A percentile compares a stretch with the other conserved stretches of the same genome.
phyloP scores from a whole-genome alignment of 2,888 invertebrate genomes.

The Melipona bicolor region DNA sequence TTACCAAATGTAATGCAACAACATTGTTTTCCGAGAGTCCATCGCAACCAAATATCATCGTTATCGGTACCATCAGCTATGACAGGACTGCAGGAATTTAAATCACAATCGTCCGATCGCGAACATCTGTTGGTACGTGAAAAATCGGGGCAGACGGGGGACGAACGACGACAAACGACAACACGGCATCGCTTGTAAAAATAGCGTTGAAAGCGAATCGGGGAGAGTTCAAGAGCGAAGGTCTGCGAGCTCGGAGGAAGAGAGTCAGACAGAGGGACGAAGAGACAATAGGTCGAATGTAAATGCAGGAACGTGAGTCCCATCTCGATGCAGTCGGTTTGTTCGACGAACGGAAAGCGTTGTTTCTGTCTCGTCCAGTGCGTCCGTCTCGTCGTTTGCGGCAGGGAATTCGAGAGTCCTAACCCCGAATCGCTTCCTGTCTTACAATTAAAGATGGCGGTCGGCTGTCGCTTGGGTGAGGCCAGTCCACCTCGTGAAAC shows the following conservation, averaged over 20 bases:
- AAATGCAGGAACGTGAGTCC: constrained; percentile 82
- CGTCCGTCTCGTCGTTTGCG: constrained; percentile 22
- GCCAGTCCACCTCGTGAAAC: constrained; percentile 17
- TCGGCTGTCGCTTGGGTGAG: constrained; percentile 37
- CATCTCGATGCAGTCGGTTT: constrained; percentile 74
- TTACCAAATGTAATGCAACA: no score
- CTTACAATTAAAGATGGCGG: constrained; percentile 8
- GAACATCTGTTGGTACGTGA: constrained; percentile 28
- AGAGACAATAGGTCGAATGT: constrained; percentile 82
- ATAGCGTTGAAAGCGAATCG: constrained; percentile 82
- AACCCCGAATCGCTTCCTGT: constrained; percentile 51
- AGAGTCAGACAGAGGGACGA: constrained; percentile 66
- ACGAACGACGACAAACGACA: constrained; percentile 9
- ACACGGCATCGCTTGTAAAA: constrained; percentile 67
- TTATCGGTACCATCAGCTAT: no score
- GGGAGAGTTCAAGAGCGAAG: constrained; percentile 82
- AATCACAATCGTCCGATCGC: constrained; percentile 8
- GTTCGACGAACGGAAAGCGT: constrained; percentile 70
- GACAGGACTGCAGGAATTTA: no score
- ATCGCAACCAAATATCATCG: no score
- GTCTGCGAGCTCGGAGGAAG: constrained; percentile 73
- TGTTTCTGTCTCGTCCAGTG: constrained; percentile 40
- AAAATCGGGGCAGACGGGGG: constrained; percentile 49
- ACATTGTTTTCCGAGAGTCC: no score
- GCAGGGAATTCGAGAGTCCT: constrained; percentile 40